Base-by-base conservation (phyloP, 2,797 vertebrate species). In the Xenopus petersii region DNA sequence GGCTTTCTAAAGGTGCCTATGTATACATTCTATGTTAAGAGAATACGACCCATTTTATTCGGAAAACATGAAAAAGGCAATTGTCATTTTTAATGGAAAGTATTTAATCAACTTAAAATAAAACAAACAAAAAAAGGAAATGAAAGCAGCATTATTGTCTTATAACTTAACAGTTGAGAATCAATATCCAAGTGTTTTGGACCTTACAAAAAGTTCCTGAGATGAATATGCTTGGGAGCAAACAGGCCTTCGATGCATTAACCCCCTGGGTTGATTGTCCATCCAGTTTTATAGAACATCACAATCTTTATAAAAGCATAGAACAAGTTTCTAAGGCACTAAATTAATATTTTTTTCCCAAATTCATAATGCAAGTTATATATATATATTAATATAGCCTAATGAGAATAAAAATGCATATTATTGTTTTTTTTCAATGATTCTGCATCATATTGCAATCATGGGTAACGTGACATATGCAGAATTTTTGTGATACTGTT, bases 111-210 rank as follows among this genome's bases (percentile, higher is more conserved):
- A 16, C 33, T 46, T 55, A 11, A 24, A 12, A 51, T 9, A 51
- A 9, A 12, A 51, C 6, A 51, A 15, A 3, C 3, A 49, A 51
- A 51, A 63, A 60, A 67, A 49, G 48, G 51, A 51, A 51, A 51
- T 63, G 59, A 61, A 60, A 58, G 51, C 67, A 70, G 49, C 67
- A 75, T 48, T 75, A 6, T 65, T 75, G 17, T 64, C 24, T 13
- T 64, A 64, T 59, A 58, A 56, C 16, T 51, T 12, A 64, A 58
- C 36, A 42, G 36, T 42, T 42, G 36, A 42, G 6, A 42, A 42
- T 42, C 36, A 73, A 54, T 65, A 66, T 66, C 63, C 21, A 49
- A 42, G 42, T 13, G 9, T 54, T 74, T 42, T 54, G 21, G 30
- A 16, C 16, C 58, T 74, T 60, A 7, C 48, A 71, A 8, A 64